These are phyloP conservation scores for Syngnathus floridae DNA, from an alignment of 2,113 vertebrate species.

Conservation along the genomic window DNA sequence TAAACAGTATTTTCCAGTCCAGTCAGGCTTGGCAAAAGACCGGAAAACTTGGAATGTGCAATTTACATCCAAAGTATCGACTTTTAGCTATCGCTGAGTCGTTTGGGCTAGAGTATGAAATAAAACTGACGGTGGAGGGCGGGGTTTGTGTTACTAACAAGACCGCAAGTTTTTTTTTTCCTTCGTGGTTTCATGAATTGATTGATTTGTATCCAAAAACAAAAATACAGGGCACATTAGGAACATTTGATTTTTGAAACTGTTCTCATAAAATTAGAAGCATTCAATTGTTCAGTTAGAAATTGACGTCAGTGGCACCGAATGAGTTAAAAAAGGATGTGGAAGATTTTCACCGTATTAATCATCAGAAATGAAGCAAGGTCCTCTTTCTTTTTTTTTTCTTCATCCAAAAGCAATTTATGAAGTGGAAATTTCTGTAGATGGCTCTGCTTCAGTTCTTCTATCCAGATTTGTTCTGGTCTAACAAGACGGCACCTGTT, in stretches of 20 bases:
- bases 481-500: neutral
- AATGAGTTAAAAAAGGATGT: neutral
- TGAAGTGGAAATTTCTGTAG: neutral
- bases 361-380: neutral
- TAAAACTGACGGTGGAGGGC: no score
- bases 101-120: neutral
- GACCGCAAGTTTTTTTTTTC: no score
- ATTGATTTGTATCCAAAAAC: neutral
- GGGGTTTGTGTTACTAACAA: no score
- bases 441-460: neutral
- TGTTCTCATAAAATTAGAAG: neutral
- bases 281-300: neutral
- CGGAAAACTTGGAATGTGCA: slow-evolving; percentile 1
- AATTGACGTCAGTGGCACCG: no score
- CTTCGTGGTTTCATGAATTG: no score
- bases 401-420: neutral
- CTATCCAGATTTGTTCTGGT: neutral
- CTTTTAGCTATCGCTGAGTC: neutral
- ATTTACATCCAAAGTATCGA: neutral
- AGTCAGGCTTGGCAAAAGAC: slow-evolving; percentile 9
- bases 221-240: neutral
- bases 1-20: slow-evolving; percentile 19
- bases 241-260: neutral
- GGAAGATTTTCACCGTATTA: neutral
- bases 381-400: no score